Conservation (phyloP, 1,140 invertebrate species). For the Himalopsyche phryganea region DNA sequence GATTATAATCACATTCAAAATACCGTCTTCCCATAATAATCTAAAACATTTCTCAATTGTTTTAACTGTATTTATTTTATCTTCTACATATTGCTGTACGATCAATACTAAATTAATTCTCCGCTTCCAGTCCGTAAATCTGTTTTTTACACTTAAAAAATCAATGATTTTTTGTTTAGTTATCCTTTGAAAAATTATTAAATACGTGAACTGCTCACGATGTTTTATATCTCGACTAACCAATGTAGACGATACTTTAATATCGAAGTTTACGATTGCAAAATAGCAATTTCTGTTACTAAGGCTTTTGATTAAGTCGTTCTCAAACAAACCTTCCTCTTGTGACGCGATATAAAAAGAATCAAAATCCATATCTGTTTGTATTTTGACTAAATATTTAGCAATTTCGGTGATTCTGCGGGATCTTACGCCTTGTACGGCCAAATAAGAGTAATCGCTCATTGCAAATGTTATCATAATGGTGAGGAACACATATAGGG, state of each 20-base stretch:
- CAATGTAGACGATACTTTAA: background rate
- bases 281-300: background rate
- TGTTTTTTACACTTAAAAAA: background rate
- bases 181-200: background rate
- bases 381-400: background rate
- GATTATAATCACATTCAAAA: background rate
- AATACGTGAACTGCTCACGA: background rate
- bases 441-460: too few species aligned
- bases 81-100: background rate
- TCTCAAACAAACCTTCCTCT: background rate
- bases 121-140: background rate
- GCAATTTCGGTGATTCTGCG: background rate
- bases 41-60: conserved; percentile 2
- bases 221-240: background rate
- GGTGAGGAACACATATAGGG: too few species aligned
- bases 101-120: background rate
- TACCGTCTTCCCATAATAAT: background rate
- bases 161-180: background rate
- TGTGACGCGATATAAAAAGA: background rate
- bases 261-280: background rate
- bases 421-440: too few species aligned
- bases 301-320: background rate
- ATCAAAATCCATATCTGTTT: background rate
- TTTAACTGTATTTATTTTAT: background rate
- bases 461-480: too few species aligned